Evolutionary conservation across 2,797 vertebrate species (phyloP).

Genomic region (Cuniculus paca): DNA sequence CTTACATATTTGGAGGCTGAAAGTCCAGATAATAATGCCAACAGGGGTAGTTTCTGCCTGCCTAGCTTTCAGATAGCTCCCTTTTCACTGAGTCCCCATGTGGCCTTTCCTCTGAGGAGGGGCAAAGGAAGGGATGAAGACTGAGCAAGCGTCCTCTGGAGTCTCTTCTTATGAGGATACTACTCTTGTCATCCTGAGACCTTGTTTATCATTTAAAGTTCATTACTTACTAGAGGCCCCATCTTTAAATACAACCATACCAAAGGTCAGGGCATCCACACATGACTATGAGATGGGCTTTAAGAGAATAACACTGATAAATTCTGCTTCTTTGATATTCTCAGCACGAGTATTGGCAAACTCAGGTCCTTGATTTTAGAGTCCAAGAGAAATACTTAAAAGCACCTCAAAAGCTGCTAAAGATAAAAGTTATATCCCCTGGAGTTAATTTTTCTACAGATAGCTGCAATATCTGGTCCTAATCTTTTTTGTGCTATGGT

Average conservation of each 20-base stretch:
- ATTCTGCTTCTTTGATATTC: conserved; percentile 31
- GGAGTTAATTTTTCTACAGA: conserved; percentile 59
- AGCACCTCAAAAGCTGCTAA: neutral
- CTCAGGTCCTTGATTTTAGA: conserved; percentile 60
- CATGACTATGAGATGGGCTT: neutral
- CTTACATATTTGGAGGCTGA: neutral
- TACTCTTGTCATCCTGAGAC: neutral
- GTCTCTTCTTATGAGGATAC: neutral
- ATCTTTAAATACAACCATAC: neutral
- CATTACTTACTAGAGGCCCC: neutral
- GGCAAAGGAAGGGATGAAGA: neutral
- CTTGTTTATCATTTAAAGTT: conserved; percentile 17
- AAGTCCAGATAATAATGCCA: neutral
- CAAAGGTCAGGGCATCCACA: neutral
- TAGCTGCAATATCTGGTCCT: conserved; percentile 20
- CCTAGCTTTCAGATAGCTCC: neutral
- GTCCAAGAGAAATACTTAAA: conserved; percentile 56
- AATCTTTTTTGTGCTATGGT: conserved; percentile 24
- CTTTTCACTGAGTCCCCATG: neutral
- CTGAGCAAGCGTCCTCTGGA: neutral
- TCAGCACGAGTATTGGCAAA: conserved; percentile 1
- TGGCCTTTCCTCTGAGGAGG: neutral
- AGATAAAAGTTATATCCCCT: neutral
- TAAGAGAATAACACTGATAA: neutral
- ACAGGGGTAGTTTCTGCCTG: neutral